phyloP scores from a whole-genome alignment of 2,797 vertebrate genomes.

The Siniperca obscura region DNA sequence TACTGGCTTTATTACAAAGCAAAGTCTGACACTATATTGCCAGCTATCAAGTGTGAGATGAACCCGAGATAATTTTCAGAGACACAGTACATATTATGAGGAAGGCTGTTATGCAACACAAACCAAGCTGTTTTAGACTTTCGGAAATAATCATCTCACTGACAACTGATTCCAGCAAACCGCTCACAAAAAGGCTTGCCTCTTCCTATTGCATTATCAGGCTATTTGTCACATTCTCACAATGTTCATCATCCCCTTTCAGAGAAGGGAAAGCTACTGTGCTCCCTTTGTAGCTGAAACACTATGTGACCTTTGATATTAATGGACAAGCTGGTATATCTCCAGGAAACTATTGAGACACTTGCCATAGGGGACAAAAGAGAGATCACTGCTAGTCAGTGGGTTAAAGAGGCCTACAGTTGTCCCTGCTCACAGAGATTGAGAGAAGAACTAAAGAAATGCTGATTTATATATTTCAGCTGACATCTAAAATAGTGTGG shows the following conservation, averaged over 20 bases:
- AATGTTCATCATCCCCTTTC: conserved; percentile 3
- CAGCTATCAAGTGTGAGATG: conserved; percentile 55
- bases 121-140: conserved; percentile 1
- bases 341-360: conserved; percentile 35
- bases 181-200: background rate
- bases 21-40: conserved; percentile 61
- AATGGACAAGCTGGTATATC: background rate
- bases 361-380: background rate
- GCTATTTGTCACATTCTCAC: conserved; percentile 17
- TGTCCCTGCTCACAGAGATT: background rate
- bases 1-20: conserved; percentile 59
- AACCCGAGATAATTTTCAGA: conserved; percentile 47
- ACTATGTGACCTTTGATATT: conserved; percentile 39
- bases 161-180: conserved; percentile 29
- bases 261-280: background rate
- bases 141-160: conserved; percentile 24
- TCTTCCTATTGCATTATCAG: background rate
- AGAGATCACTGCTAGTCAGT: background rate
- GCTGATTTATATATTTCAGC: background rate
- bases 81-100: conserved; percentile 11
- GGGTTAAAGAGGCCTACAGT: background rate
- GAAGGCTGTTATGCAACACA: conserved; percentile 39
- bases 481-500: background rate
- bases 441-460: background rate
- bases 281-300: background rate